Evolutionary conservation across 2,888 invertebrate genomes (phyloP).

Genomic region (Nemotelus pantherinus): DNA sequence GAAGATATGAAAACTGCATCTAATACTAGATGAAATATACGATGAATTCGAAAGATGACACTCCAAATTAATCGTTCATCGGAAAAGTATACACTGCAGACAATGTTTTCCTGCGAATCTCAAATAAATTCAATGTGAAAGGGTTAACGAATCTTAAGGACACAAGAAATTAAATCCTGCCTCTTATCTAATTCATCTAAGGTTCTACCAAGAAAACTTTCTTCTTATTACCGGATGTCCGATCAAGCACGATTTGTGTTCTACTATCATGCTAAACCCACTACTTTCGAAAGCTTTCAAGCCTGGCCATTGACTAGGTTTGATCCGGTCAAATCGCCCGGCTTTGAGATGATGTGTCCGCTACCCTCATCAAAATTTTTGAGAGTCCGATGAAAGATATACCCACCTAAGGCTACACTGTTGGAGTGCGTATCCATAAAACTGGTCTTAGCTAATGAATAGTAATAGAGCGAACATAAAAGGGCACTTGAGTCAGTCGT

Average conservation of each 20-base stretch:
- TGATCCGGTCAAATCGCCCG: neutral
- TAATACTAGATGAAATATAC: no score
- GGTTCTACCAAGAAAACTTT: constrained; percentile 8
- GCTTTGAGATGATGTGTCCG: constrained; percentile 3
- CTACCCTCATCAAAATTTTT: constrained; percentile 41
- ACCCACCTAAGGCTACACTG: neutral
- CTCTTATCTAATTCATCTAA: neutral
- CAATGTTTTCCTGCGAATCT: no score
- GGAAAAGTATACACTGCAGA: no score
- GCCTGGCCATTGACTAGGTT: constrained; percentile 19
- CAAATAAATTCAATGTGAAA: neutral
- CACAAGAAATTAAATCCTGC: neutral
- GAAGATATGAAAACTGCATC: no score
- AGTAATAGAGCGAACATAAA: constrained; percentile 39
- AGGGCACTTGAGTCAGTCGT: constrained; percentile 22
- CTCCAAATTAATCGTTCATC: no score
- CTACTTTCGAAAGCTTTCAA: neutral
- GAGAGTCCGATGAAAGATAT: constrained; percentile 37
- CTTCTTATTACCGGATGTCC: constrained; percentile 15
- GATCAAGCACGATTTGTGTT: constrained; percentile 10
- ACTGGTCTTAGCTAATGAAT: constrained; percentile 19
- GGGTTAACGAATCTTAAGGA: neutral
- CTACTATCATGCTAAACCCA: constrained; percentile 6
- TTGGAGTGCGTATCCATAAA: neutral
- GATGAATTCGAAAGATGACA: no score